phyloP scores from a whole-genome alignment of 2,888 invertebrate species.

The Rosalia funebris region DNA sequence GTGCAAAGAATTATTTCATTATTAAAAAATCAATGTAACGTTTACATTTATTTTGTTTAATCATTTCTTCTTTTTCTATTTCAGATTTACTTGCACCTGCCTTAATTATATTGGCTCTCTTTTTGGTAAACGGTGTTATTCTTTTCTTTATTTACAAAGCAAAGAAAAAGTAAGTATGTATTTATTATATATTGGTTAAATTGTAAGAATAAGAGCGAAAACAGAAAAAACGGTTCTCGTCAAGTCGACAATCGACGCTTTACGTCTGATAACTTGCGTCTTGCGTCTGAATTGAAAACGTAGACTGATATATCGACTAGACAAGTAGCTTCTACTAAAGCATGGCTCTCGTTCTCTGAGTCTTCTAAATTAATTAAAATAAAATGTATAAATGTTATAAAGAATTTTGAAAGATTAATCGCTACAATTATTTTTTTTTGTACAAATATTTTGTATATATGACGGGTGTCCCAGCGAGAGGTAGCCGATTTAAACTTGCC shows the following conservation, averaged over 20 bases:
- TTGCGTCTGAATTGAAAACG: too few relatives aligned
- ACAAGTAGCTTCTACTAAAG: background rate
- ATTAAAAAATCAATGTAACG: too few relatives aligned
- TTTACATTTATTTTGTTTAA: too few relatives aligned
- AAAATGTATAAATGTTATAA: too few relatives aligned
- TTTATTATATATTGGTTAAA: background rate
- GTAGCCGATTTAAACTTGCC: too few relatives aligned
- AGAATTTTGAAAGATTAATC: too few relatives aligned
- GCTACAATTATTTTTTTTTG: too few relatives aligned
- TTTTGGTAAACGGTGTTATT: constrained; percentile 78
- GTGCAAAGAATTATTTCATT: too few relatives aligned
- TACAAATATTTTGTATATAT: too few relatives aligned
- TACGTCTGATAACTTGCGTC: background rate
- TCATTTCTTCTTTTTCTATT: constrained; percentile 46
- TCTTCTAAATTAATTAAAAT: too few relatives aligned
- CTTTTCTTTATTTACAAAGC: constrained; percentile 79
- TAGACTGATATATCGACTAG: too few relatives aligned
- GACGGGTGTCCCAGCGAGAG: too few relatives aligned
- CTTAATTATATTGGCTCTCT: constrained; percentile 75
- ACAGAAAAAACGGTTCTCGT: background rate
- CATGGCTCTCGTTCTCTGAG: background rate
- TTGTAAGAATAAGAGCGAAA: background rate
- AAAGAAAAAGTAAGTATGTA: constrained; percentile 74
- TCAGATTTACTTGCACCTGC: constrained; percentile 79
- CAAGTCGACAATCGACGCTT: background rate